Conservation (phyloP, 2,888 invertebrate genomes). For the Diplolepis rosae region DNA sequence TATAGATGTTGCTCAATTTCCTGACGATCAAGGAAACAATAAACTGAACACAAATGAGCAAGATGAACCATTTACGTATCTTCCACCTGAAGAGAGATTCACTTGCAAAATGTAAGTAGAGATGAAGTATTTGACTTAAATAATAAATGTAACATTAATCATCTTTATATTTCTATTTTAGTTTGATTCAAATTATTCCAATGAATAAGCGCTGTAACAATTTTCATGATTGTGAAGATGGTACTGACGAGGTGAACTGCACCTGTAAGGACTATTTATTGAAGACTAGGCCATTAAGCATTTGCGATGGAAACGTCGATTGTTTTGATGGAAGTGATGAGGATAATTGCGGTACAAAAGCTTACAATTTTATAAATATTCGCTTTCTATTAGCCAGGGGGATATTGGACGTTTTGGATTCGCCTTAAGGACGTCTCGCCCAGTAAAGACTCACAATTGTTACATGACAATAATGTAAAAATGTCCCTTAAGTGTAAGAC, state of each 20-base stretch:
- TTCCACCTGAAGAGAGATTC: background rate
- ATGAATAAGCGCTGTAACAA: constrained; percentile 80
- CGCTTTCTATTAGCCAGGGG: no score
- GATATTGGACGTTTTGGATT: no score
- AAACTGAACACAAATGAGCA: background rate
- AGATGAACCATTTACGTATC: background rate
- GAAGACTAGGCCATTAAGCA: constrained; percentile 75
- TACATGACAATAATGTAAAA: no score
- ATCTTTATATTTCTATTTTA: constrained; percentile 65
- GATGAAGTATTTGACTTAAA: no score
- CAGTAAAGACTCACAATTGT: no score
- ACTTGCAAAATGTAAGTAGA: constrained; percentile 15
- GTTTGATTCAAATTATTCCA: constrained; percentile 81
- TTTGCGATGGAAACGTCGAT: constrained; percentile 86
- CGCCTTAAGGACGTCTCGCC: no score
- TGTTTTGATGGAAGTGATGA: constrained; percentile 87
- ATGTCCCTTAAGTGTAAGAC: no score
- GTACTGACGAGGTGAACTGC: constrained; percentile 85
- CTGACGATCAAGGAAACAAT: no score
- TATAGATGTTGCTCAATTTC: no score
- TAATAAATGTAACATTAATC: no score
- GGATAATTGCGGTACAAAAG: constrained; percentile 79
- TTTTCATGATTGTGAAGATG: constrained; percentile 86
- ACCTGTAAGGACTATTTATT: constrained; percentile 82
- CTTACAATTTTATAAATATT: no score